Base-by-base conservation (phyloP, 2,888 invertebrate genomes). In the Agonum fuliginosum region DNA sequence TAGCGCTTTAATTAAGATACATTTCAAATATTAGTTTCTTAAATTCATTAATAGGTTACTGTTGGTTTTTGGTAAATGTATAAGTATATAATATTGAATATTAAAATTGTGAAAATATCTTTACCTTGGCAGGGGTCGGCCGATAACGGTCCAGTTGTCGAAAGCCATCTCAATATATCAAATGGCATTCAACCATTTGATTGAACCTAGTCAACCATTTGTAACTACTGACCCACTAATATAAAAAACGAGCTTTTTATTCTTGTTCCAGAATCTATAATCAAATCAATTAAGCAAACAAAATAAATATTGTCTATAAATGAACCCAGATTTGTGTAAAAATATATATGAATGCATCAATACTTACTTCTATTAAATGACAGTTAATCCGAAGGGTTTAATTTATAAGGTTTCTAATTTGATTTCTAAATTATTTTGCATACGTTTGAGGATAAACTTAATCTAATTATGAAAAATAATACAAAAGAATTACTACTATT, bases 151-250 rank as follows among this genome's bases (percentile, higher is more conserved):
- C 77, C 77, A 77, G 30, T 77, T 77, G 41, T 70, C 17, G 12
- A 58, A 69, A 22, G 30, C 69, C 77, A 70, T 54, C 58, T 30
- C 27, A 22, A 51, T 69, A 34, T 41, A 19, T 27, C 75, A 76
- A 76, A 76, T 76, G 75, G 75, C 43, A 20, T 34, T 65, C 27
- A 76, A 48, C 75, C 75, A 76, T 76, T 76, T 65, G 67, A 67
- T 27, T 17, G 65, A 43, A 62, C 62, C 65, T 17, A n/a, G 14
- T 30, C 48, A 51, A 67, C 67, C 67, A 75, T 75, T n/a, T 46
- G 65, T 12, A 58, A 41, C 27, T 46, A 75, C 65, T 75, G 75
- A 48, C 51, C 67, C 27, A 46, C 4, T 48, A 34, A 67, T 46
- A 14, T 22, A 8, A 22, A 30, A 34, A 27, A 4, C 22, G 3